A percentile compares a stretch with the other conserved stretches of the same genome.
phyloP scores from a whole-genome alignment of 2,113 vertebrate genomes.

The Charina bottae region DNA sequence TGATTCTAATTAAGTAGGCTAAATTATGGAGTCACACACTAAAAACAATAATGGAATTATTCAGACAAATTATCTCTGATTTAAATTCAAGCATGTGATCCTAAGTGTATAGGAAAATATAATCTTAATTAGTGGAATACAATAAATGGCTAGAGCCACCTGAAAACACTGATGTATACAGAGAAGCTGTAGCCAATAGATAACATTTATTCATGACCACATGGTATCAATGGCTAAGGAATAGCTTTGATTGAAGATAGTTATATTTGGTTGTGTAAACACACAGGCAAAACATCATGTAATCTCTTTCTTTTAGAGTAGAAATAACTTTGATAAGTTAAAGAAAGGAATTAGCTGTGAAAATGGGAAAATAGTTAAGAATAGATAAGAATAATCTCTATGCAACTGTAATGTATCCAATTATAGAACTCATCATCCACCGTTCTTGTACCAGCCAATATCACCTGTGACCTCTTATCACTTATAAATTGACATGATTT shows the following conservation, averaged over 20 bases:
- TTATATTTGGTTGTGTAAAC: neutral
- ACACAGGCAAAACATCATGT: neutral
- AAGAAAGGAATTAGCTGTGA: neutral
- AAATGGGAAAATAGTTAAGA: neutral
- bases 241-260: neutral
- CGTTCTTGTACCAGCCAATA: neutral
- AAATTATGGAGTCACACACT: neutral
- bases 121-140: slow-evolving; percentile 31
- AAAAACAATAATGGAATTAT: slow-evolving; percentile 11
- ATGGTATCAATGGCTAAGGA: neutral
- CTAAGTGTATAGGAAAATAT: slow-evolving; percentile 16
- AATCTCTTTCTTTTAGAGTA: neutral
- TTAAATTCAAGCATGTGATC: slow-evolving; percentile 15
- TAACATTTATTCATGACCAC: slow-evolving; percentile 10
- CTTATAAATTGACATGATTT: neutral
- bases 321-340: neutral
- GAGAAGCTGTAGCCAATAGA: slow-evolving; percentile 12
- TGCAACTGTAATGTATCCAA: neutral
- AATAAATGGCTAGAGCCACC: slow-evolving; percentile 21
- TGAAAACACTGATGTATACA: neutral
- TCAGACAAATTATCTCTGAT: slow-evolving; percentile 9
- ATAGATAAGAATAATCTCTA: neutral
- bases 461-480: neutral
- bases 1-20: neutral
- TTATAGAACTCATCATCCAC: neutral